Evolutionary conservation across 2,797 vertebrate genomes (phyloP), one percentile per base, ranked within the genome.

Genomic region (Dermochelys coriacea): DNA sequence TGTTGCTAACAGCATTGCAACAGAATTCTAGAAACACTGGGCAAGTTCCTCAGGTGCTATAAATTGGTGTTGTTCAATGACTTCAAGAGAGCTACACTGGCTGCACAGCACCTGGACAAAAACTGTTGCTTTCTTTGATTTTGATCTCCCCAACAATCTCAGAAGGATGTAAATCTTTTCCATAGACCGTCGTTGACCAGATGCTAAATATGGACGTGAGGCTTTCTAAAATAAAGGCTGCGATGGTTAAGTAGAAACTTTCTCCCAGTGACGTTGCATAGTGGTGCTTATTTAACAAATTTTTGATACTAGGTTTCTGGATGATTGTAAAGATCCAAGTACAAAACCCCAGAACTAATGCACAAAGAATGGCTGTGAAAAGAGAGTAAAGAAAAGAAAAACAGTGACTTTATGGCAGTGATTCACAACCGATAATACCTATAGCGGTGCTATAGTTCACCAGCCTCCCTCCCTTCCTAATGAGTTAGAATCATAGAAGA

Each of bases 201-300:
- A 45, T 47, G 50, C 86, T 89, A 14, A 86, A 50, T 8, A 51
- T 4, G 7, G 79, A 51, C 1, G 87, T 93, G 8, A n/a, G 21
- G 15, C 86, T 12, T 9, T 84, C 47, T 12, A 83, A 50, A 52
- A 77, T 6, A 18, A n/a, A 82, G 21, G 87, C 59, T 34, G 8
- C 51, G 27, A 89, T 75, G 31, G 93, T 85, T 59, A 94, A 91
- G 31, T 49, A 82, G 83, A 74, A 94, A 55, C 90, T 94, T n/a
- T 86, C 93, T 12, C 90, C 87, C 31, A 94, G 54, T 1, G 29
- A n/a, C 1, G 91, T 19, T 12, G 27, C 57, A 16, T 82, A 84
- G 8, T 37, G 5, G 2, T 61, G 37, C 2, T 23, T 16, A 18
- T 61, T 64, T 4, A 50, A 34, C 25, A 49, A 7, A 41, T 87